phyloP scores from a whole-genome alignment of 2,888 invertebrate genomes.

The Troides oblongomaculatus region DNA sequence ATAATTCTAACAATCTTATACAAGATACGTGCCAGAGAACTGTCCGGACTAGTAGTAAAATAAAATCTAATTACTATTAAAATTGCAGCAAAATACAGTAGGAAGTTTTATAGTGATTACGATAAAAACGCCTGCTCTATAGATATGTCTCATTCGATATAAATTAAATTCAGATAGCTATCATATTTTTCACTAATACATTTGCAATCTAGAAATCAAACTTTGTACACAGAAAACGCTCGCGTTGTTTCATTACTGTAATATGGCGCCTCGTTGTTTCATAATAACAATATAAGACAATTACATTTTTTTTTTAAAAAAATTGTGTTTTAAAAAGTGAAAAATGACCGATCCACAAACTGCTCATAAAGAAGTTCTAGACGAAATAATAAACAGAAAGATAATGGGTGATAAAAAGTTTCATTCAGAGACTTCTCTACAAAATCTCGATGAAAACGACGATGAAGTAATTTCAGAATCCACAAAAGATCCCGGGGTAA shows the following conservation, averaged over 20 bases:
- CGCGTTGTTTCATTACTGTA: slow-evolving; percentile 26
- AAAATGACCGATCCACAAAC: slow-evolving; percentile 52
- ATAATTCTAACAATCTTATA: too few relatives aligned
- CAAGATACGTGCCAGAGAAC: background rate
- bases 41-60: background rate
- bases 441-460: slow-evolving; percentile 57
- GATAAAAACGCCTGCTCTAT: slow-evolving; percentile 55
- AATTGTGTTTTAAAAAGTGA: background rate
- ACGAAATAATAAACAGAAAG: slow-evolving; percentile 58
- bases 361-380: slow-evolving; percentile 49
- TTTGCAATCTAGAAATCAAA: slow-evolving; percentile 62
- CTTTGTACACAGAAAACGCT: slow-evolving; percentile 37
- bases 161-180: slow-evolving; percentile 56
- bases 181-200: slow-evolving; percentile 59
- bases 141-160: slow-evolving; percentile 50
- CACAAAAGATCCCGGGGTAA: slow-evolving; percentile 60
- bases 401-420: slow-evolving; percentile 66
- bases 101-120: slow-evolving; percentile 36
- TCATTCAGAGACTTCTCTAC: slow-evolving; percentile 69
- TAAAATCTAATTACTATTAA: background rate
- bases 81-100: slow-evolving; percentile 23
- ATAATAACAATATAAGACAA: slow-evolving; percentile 10
- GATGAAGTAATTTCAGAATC: slow-evolving; percentile 39
- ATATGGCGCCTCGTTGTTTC: slow-evolving; percentile 13
- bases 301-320: background rate